Evolutionary conservation across 2,888 invertebrate species (phyloP).

Genomic region (Acanthopleura granulata): DNA sequence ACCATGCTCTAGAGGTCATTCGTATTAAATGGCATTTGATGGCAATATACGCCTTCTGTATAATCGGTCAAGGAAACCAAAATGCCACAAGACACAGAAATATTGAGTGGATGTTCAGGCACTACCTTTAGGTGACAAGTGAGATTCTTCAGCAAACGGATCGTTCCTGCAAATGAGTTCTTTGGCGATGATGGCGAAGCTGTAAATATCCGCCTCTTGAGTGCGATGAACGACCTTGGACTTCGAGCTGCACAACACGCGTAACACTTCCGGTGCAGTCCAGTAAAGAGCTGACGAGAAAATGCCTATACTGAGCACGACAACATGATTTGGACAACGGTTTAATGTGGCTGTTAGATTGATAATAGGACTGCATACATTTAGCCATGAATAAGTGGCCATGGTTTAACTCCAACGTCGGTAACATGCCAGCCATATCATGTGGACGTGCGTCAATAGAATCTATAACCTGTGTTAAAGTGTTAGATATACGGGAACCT

Average conservation of each 20-base stretch:
- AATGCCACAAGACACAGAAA: slow-evolving; percentile 11
- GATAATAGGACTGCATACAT: too few species aligned
- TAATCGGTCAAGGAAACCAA: not conserved
- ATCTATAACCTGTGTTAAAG: too few species aligned
- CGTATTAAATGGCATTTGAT: too few species aligned
- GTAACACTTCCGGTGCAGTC: slow-evolving; percentile 60
- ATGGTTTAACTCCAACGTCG: too few species aligned
- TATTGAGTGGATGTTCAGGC: not conserved
- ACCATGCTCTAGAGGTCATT: too few species aligned
- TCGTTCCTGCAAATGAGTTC: slow-evolving; percentile 57
- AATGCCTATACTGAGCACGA: not conserved
- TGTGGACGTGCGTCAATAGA: too few species aligned
- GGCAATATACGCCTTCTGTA: too few species aligned
- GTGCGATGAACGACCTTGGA: slow-evolving; percentile 33
- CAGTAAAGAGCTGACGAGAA: slow-evolving; percentile 31
- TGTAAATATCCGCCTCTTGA: slow-evolving; percentile 52
- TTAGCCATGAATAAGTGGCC: too few species aligned
- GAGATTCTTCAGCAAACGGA: slow-evolving; percentile 46
- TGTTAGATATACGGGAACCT: too few species aligned
- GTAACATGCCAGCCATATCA: too few species aligned
- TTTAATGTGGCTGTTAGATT: too few species aligned
- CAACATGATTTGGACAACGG: too few species aligned
- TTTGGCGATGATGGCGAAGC: slow-evolving; percentile 58
- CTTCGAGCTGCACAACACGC: slow-evolving; percentile 33
- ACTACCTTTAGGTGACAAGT: slow-evolving; percentile 49